Evolutionary conservation across 1,140 invertebrate species (phyloP), one percentile per base, ranked within the genome.

Genomic region (Drosophila sulfurigaster): DNA sequence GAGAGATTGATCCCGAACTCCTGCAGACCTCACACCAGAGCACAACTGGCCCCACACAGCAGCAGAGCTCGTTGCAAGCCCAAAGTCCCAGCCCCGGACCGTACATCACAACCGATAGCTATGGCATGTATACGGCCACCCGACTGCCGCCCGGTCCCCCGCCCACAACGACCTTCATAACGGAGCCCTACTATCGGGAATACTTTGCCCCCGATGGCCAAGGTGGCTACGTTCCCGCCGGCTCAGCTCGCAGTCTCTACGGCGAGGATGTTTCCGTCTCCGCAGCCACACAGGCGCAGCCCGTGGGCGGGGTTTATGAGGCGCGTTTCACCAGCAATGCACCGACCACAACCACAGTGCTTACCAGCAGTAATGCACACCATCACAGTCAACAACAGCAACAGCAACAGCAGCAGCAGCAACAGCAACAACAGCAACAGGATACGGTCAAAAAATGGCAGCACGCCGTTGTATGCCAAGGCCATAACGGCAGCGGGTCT

Each of bases 401-500:
- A 1, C 77, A 75, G 15, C 79, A 78, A 0, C 81, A 85, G 0
- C 82, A 82, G 1, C 82, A 86, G 5, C 88, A 85, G n/a, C 88
- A 75, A 3, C 85, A 89, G 30, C 82, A 82, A 10, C 85, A 85
- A 10, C 88, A 87, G 13, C 82, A 86, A 15, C 83, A 82, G 32
- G 52, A 79, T 13, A 66, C 68, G 25, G 76, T 46, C 52, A 83
- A 89, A 35, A 35, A 75, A 77, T 30, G 79, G 76, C 20, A 76
- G 85, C 41, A 92, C 91, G 28, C 90, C 92, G 1, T 66, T 93
- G 11, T 92, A 93, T 56, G 81, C 92, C 57, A 93, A 92, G 79
- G 75, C 92, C 52, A 82, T 93, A 10, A 93, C 79, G 76, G 95
- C 95, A 38, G 96, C 96, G 81, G 96, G 96, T 3, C 94, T 98